phyloP scores from a whole-genome alignment of 2,888 invertebrate species.

The Pocota personata region DNA sequence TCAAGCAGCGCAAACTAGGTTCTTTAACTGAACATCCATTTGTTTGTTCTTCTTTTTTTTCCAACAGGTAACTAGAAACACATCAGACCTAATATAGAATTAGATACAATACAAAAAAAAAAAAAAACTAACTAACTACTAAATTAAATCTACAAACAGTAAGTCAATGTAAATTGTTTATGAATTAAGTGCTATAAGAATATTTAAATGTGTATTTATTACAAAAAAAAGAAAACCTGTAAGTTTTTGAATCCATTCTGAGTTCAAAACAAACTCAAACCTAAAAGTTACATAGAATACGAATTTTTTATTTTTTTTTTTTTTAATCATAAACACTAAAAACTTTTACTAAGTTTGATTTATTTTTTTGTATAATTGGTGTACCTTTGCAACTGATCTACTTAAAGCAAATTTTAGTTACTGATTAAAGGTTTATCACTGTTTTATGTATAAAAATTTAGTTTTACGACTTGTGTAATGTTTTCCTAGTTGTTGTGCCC shows the following conservation, averaged over 20 bases:
- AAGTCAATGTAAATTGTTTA: slow-evolving; percentile 53
- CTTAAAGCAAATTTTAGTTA: slow-evolving; percentile 40
- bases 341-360: not conserved
- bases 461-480: slow-evolving; percentile 25
- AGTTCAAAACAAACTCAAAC: not conserved
- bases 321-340: not conserved
- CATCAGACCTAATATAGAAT: slow-evolving; percentile 67
- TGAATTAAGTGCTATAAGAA: slow-evolving; percentile 43
- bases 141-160: slow-evolving; percentile 39
- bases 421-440: slow-evolving; percentile 34
- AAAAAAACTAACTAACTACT: slow-evolving; percentile 22
- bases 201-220: slow-evolving; percentile 54
- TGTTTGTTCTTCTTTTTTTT: not conserved
- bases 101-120: slow-evolving; percentile 17
- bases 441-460: slow-evolving; percentile 45
- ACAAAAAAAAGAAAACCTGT: not conserved
- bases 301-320: too few species aligned
- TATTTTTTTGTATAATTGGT: slow-evolving; percentile 28
- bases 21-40: too few species aligned
- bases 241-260: not conserved
- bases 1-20: too few species aligned
- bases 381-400: slow-evolving; percentile 64
- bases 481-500: slow-evolving; percentile 62
- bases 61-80: slow-evolving; percentile 64
- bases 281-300: not conserved